Evolutionary conservation across 1,140 invertebrate species (phyloP).

Genomic region (Drosophila auraria): DNA sequence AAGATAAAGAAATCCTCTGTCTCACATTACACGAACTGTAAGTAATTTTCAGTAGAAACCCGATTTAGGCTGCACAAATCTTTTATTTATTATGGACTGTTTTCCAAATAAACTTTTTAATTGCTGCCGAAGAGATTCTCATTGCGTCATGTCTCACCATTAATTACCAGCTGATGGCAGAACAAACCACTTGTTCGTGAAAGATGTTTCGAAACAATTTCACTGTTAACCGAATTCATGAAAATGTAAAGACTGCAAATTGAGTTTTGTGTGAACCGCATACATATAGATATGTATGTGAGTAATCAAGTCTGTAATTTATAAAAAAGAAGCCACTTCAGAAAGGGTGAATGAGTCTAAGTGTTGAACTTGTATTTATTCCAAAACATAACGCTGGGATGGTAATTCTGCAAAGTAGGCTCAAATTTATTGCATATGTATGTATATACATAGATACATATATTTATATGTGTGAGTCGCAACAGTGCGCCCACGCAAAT

Average conservation of each 20-base stretch:
- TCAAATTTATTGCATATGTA: not conserved
- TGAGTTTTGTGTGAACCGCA: slow-evolving; percentile 18
- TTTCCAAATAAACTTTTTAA: slow-evolving; percentile 1
- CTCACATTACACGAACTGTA: not conserved
- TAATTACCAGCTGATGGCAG: slow-evolving; percentile 8
- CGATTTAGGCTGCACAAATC: not conserved
- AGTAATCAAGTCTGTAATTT: slow-evolving; percentile 11
- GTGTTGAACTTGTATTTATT: slow-evolving; percentile 2
- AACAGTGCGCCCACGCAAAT: slow-evolving; percentile 10
- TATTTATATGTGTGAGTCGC: not conserved
- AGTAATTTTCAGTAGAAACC: not conserved
- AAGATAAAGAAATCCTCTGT: slow-evolving; percentile 3
- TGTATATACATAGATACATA: not conserved
- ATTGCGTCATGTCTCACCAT: slow-evolving; percentile 7
- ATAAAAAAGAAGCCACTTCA: slow-evolving; percentile 17
- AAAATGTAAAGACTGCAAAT: slow-evolving; percentile 26
- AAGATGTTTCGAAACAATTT: slow-evolving; percentile 24
- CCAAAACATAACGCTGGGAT: not conserved
- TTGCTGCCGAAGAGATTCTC: not conserved
- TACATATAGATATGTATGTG: not conserved
- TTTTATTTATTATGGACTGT: not conserved
- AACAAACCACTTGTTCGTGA: slow-evolving; percentile 37
- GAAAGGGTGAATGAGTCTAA: slow-evolving; percentile 20
- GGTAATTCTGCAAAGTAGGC: slow-evolving; percentile 4
- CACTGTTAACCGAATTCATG: slow-evolving; percentile 8